These are phyloP conservation scores for Isoperla grammatica DNA, from an alignment of 2,888 invertebrate species.

Conservation along the genomic window DNA sequence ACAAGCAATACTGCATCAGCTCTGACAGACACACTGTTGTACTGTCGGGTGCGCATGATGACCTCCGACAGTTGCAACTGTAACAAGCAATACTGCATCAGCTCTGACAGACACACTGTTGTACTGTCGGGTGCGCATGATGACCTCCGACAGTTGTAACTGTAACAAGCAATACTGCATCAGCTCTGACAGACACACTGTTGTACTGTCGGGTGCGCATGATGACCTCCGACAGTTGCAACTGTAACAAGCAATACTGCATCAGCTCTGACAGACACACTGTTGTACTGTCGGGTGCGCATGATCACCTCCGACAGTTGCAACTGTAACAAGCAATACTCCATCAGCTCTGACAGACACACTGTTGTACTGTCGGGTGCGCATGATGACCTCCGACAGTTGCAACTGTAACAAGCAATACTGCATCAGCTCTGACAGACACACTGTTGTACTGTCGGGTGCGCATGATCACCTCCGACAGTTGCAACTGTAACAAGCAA, in stretches of 20 bases:
- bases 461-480: constrained; percentile 95
- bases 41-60: constrained; percentile 89
- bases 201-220: constrained; percentile 92
- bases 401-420: too few relatives aligned
- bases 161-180: too few relatives aligned
- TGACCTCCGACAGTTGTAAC: constrained; percentile 96
- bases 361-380: constrained; percentile 90
- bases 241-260: too few relatives aligned
- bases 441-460: constrained; percentile 92
- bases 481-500: constrained; percentile 94
- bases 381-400: constrained; percentile 94
- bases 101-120: too few relatives aligned
- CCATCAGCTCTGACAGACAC: constrained; percentile 84
- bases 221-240: constrained; percentile 96
- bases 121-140: constrained; percentile 90
- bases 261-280: too few relatives aligned
- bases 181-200: too few relatives aligned
- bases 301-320: constrained; percentile 97
- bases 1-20: too few relatives aligned
- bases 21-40: too few relatives aligned
- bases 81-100: too few relatives aligned
- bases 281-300: constrained; percentile 90
- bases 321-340: constrained; percentile 87
- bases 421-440: too few relatives aligned
- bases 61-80: constrained; percentile 97